These are phyloP conservation scores for Lontra canadensis DNA, from an alignment of 2,113 vertebrate species.

Conservation along the genomic window DNA sequence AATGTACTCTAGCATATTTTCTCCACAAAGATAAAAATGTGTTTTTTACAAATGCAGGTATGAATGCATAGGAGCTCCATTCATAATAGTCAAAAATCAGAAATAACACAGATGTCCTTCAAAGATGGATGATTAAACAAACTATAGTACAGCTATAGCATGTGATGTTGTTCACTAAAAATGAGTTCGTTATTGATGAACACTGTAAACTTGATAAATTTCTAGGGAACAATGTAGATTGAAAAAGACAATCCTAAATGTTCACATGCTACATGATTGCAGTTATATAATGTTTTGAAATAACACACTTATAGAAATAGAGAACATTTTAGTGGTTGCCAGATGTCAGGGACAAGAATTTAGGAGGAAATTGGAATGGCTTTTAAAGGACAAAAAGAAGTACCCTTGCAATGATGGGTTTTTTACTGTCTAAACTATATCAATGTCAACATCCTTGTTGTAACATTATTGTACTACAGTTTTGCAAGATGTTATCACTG, in stretches of 20 bases:
- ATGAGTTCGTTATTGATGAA: background rate
- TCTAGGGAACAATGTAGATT: background rate
- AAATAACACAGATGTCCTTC: background rate
- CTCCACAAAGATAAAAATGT: background rate
- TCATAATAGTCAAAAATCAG: background rate
- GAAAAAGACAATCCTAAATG: background rate
- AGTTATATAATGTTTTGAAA: background rate
- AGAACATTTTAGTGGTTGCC: background rate
- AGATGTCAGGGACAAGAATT: background rate
- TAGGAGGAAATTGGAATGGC: accelerated
- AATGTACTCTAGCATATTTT: background rate
- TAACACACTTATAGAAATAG: background rate
- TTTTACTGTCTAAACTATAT: background rate
- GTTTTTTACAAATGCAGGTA: background rate
- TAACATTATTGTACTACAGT: background rate
- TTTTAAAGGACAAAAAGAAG: background rate
- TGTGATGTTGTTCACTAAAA: background rate
- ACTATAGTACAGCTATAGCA: background rate
- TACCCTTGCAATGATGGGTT: no score
- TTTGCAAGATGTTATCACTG: background rate
- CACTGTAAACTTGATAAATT: no score
- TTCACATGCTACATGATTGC: background rate
- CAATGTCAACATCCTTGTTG: no score
- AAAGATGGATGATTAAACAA: background rate
- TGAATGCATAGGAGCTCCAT: background rate